These are phyloP conservation scores for Gallinago paraguaiae DNA, from an alignment of 2,113 vertebrate genomes.

Conservation along the genomic window DNA sequence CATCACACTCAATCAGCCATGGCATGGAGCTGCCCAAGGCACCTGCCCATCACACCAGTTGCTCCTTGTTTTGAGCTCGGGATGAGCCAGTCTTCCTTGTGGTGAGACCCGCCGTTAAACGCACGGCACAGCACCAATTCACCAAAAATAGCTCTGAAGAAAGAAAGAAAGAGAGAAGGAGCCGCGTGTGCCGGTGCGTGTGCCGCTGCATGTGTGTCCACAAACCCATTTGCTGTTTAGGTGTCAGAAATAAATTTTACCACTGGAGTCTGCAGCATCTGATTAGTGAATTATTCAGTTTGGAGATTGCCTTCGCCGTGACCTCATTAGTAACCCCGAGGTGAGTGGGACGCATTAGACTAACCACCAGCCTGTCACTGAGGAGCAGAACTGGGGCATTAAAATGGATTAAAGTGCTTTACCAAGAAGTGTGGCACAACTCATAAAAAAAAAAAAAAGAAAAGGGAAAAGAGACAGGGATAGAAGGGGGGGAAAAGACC, in stretches of 20 bases:
- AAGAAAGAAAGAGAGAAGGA: not conserved
- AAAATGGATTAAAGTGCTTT: slow-evolving; percentile 86
- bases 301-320: slow-evolving; percentile 77
- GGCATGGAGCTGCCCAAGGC: no score
- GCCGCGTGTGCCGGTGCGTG: fast-evolving
- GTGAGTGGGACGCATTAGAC: slow-evolving; percentile 84
- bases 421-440: slow-evolving; percentile 80
- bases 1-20: not conserved
- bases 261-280: slow-evolving; percentile 84
- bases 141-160: slow-evolving; percentile 58
- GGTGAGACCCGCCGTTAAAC: slow-evolving; percentile 12
- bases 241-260: slow-evolving; percentile 88
- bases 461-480: not conserved
- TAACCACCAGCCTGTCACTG: slow-evolving; percentile 80
- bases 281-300: slow-evolving; percentile 88
- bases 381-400: slow-evolving; percentile 79
- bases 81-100: not conserved
- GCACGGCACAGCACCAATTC: slow-evolving; percentile 33
- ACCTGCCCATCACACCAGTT: not conserved
- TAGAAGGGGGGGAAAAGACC: not conserved
- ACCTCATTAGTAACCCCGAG: slow-evolving; percentile 89
- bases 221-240: slow-evolving; percentile 79
- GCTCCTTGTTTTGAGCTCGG: not conserved
- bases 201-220: slow-evolving; percentile 16
- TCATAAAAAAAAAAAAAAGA: slow-evolving; percentile 58